Conservation (phyloP, 2,888 invertebrate species). For the Calameuta filiformis region DNA sequence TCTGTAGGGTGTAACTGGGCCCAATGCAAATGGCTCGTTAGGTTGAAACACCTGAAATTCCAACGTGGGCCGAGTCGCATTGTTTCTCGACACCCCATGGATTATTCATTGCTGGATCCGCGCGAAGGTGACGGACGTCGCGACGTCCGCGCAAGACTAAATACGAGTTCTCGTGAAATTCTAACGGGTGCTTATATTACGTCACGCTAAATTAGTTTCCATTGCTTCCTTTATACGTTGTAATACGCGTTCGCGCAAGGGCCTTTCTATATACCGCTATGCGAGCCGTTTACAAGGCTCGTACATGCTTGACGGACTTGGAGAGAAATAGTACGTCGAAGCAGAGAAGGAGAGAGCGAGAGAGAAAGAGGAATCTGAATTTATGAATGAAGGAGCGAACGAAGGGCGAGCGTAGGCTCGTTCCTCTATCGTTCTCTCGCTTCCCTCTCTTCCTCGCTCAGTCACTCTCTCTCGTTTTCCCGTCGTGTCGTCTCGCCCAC, state of each 20-base stretch:
- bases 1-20: neutral
- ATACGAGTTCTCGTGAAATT: neutral
- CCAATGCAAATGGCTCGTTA: slow-evolving; percentile 55
- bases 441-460: neutral
- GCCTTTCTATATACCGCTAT: neutral
- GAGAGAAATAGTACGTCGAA: neutral
- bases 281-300: neutral
- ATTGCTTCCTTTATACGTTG: neutral
- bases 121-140: slow-evolving; percentile 16
- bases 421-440: neutral
- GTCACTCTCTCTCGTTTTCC: neutral
- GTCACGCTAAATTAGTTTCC: neutral
- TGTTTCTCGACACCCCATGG: slow-evolving; percentile 44
- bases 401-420: slow-evolving; percentile 51
- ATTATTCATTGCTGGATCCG: slow-evolving; percentile 49
- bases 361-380: slow-evolving; percentile 22
- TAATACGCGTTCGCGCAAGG: neutral
- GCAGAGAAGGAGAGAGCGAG: neutral
- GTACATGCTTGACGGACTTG: neutral
- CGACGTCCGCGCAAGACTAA: slow-evolving; percentile 6
- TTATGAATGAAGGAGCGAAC: slow-evolving; percentile 36
- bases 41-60: slow-evolving; percentile 52
- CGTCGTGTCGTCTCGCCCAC: slow-evolving; percentile 38
- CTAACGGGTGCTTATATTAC: neutral
- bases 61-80: slow-evolving; percentile 39